Percentiles rank a stretch among this genome's conserved stretches.
These are phyloP conservation scores for Microtus oregoni DNA, from an alignment of 2,113 vertebrate species.

Conservation along the genomic window DNA sequence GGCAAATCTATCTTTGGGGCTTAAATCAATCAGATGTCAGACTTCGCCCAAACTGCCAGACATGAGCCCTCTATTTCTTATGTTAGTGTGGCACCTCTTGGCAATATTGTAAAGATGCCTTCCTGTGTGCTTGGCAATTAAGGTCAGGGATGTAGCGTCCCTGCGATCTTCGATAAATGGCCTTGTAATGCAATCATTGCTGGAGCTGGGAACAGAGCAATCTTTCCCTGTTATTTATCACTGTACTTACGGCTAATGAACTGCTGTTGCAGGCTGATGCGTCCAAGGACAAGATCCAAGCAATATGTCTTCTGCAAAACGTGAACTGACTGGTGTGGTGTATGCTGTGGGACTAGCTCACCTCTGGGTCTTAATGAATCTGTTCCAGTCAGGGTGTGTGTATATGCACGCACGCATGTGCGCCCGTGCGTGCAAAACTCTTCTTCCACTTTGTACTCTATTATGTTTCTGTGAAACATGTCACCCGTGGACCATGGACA, in stretches of 20 bases:
- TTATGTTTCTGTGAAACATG: background rate
- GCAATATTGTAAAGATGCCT: slow-evolving; percentile 65
- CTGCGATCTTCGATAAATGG: slow-evolving; percentile 61
- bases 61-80: slow-evolving; percentile 29
- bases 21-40: slow-evolving; percentile 27
- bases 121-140: slow-evolving; percentile 67
- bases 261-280: slow-evolving; percentile 47
- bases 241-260: slow-evolving; percentile 69
- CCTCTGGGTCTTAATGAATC: background rate
- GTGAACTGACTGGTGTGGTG: background rate
- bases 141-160: slow-evolving; percentile 66
- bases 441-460: background rate
- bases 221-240: slow-evolving; percentile 75
- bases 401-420: background rate
- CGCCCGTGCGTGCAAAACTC: background rate
- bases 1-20: background rate
- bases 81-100: slow-evolving; percentile 61
- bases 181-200: slow-evolving; percentile 72
- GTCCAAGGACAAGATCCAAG: background rate
- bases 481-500: background rate
- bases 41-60: slow-evolving; percentile 27
- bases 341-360: background rate
- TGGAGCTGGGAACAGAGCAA: slow-evolving; percentile 61
- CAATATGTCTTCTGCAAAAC: slow-evolving; percentile 24
- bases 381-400: background rate